These are phyloP conservation scores for Panthera leo DNA, from an alignment of 2,113 vertebrate species.

Conservation along the genomic window DNA sequence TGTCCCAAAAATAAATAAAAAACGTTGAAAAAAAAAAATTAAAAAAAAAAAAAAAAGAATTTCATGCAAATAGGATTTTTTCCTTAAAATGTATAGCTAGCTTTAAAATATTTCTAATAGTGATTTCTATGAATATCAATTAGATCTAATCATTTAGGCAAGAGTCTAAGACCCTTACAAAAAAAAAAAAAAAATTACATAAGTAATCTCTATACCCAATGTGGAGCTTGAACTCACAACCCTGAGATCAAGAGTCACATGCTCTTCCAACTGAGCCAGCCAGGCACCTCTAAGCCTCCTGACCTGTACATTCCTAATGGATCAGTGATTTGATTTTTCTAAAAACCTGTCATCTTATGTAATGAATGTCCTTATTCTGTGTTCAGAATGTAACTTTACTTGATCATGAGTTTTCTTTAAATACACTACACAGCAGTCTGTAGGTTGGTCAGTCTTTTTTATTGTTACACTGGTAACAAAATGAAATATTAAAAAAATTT, in stretches of 20 bases:
- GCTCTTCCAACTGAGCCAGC: neutral
- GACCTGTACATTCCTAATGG: neutral
- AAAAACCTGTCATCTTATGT: neutral
- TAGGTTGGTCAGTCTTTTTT: neutral
- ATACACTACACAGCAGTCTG: neutral
- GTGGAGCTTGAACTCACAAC: neutral
- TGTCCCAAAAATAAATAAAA: no score
- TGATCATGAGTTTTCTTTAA: neutral
- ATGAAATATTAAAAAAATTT: neutral
- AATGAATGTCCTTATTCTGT: neutral
- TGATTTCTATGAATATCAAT: neutral
- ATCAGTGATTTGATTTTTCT: neutral
- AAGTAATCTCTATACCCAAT: neutral
- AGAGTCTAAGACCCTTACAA: neutral
- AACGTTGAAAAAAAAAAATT: no score
- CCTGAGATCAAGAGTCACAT: neutral
- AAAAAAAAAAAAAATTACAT: no score
- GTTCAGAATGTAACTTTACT: conserved; percentile 29
- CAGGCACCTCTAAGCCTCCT: neutral
- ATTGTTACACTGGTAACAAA: neutral
- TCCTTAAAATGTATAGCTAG: neutral
- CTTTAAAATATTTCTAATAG: conserved; percentile 32
- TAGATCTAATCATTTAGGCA: neutral
- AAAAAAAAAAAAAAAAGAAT: no score
- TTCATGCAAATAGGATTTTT: neutral